Conservation (phyloP, 2,888 invertebrate species). For the Adelognathus sp. region DNA sequence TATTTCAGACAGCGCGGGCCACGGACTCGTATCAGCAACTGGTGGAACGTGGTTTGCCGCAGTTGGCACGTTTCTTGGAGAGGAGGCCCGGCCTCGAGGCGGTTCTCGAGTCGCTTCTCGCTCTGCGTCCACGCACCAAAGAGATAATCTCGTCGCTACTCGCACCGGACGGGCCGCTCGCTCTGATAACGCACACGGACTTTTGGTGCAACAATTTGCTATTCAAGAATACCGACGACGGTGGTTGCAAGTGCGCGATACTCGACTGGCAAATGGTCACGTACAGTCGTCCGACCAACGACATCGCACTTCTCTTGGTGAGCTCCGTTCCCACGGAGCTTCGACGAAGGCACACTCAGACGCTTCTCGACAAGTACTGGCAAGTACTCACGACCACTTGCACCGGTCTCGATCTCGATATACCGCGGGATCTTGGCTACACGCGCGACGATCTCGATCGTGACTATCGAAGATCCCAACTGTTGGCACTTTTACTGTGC, state of each 20-base stretch:
- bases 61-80: slow-evolving; percentile 88
- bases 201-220: slow-evolving; percentile 92
- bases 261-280: slow-evolving; percentile 94
- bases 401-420: slow-evolving; percentile 84
- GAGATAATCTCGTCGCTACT: slow-evolving; percentile 87
- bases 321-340: slow-evolving; percentile 89
- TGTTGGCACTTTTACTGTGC: slow-evolving; percentile 89
- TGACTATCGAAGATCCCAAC: slow-evolving; percentile 86
- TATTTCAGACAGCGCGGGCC: slow-evolving; percentile 90
- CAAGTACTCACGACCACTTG: slow-evolving; percentile 85
- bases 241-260: slow-evolving; percentile 85
- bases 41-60: slow-evolving; percentile 89
- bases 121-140: slow-evolving; percentile 86
- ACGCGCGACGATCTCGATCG: slow-evolving; percentile 82
- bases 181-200: slow-evolving; percentile 91
- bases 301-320: slow-evolving; percentile 87
- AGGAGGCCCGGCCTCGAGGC: slow-evolving; percentile 85
- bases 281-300: slow-evolving; percentile 89
- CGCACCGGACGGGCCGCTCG: slow-evolving; percentile 88
- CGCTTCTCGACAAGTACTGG: slow-evolving; percentile 88
- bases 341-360: slow-evolving; percentile 85
- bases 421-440: slow-evolving; percentile 82
- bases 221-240: slow-evolving; percentile 82
- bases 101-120: slow-evolving; percentile 84
- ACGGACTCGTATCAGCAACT: slow-evolving; percentile 91